Conservation (phyloP, 2,888 invertebrate genomes). For the Drosophila multiciliata region DNA sequence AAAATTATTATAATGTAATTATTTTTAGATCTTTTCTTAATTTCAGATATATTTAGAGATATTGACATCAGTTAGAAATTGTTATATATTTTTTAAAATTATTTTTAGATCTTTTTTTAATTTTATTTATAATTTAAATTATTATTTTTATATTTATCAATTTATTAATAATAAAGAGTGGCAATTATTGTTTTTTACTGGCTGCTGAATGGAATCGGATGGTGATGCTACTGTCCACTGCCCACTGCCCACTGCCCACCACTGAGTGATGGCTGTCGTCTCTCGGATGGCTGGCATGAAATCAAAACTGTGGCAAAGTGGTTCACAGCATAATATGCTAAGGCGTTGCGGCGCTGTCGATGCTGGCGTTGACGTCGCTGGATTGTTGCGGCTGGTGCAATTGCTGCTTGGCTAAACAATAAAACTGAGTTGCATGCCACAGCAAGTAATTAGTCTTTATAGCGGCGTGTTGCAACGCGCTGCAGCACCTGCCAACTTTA, state of each 20-base stretch:
- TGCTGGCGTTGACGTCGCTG: constrained; percentile 30
- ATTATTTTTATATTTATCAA: not conserved
- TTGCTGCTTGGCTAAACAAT: constrained; percentile 75
- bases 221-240: constrained; percentile 44
- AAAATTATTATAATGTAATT: not conserved
- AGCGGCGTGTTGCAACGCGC: constrained; percentile 73
- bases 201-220: constrained; percentile 29
- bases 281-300: constrained; percentile 62
- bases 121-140: too few species aligned
- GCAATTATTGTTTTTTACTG: not conserved
- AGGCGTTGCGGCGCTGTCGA: constrained; percentile 31
- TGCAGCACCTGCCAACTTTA: constrained; percentile 57
- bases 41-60: not conserved
- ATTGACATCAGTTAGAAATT: not conserved
- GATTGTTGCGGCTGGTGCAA: constrained; percentile 28
- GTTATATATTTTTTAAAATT: not conserved
- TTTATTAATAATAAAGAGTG: not conserved
- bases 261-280: constrained; percentile 54
- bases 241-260: constrained; percentile 37
- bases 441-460: constrained; percentile 84
- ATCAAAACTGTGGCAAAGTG: constrained; percentile 74
- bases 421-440: constrained; percentile 84
- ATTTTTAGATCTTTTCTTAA: not conserved
- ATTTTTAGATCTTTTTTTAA: too few species aligned
- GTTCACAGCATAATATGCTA: constrained; percentile 45